Evolutionary conservation across 2,888 invertebrate genomes (phyloP), one percentile per base, ranked within the genome.

Genomic region (Dicranocentrus wangi): DNA sequence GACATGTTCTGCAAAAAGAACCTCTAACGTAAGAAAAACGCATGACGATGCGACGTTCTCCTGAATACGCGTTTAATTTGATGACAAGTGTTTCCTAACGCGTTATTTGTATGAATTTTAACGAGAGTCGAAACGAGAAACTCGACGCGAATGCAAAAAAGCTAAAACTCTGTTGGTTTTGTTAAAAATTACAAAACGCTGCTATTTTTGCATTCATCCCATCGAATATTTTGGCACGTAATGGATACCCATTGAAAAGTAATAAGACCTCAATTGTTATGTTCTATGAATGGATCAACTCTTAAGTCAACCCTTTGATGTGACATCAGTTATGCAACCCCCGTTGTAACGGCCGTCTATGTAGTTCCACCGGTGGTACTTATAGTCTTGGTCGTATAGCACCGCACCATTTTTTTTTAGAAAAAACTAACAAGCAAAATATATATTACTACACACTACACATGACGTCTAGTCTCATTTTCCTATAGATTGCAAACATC

Each of bases 81-180:
- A 53, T 60, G 71, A 71, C 71, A 71, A 43, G 71, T 60, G 60
- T 70, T 55, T 55, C 69, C 42, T 47, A 51, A 65, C 65, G 43
- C 25, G n/a, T 39, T 13, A 39, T 39, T 51, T 17, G 17, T n/a
- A 32, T 32, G 32, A 15, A 51, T 69, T 69, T 68, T n/a, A 51
- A 68, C 25, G 7, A 17, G 15, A 32, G 8, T 51, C 51, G n/a
- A n/a, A n/a, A n/a, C n/a, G n/a, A n/a, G n/a, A n/a, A n/a, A n/a
- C 51, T 51, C 17, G n/a, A n/a, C n/a, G n/a, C n/a, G n/a, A n/a
- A n/a, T n/a, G n/a, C n/a, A n/a, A n/a, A n/a, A n/a, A n/a, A n/a
- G n/a, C n/a, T n/a, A n/a, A n/a, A n/a, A n/a, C n/a, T 51, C 58
- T 25, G 58, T 13, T 58, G n/a, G 17, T 58, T 58, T 21, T 8